Percentiles rank a stretch among this genome's conserved stretches.
Evolutionary conservation across 1,140 invertebrate species (phyloP).

Genomic region (Penaeus chinensis): DNA sequence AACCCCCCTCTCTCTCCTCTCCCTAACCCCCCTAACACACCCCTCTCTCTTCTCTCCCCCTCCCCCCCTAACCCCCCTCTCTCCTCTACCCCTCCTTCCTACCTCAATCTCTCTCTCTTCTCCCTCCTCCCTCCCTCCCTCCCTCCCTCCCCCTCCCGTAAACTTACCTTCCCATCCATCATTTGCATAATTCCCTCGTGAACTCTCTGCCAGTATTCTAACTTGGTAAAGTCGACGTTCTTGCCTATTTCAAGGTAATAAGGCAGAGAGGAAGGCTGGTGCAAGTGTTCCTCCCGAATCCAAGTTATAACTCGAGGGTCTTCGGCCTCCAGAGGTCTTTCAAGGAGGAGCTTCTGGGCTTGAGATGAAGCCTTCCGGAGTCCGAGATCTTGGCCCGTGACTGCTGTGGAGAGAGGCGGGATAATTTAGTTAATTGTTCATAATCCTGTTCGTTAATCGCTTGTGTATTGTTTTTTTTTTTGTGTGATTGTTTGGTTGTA

Average conservation of each 20-base stretch:
- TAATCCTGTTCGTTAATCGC: no score
- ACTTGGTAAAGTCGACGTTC: conserved; percentile 8
- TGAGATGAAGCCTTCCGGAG: background rate
- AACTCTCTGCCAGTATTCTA: conserved; percentile 11
- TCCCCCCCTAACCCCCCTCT: background rate
- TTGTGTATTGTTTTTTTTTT: no score
- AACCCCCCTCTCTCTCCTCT: background rate
- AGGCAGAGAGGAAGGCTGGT: background rate
- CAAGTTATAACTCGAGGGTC: conserved; percentile 1
- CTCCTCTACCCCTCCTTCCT: background rate
- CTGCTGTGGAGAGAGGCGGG: background rate
- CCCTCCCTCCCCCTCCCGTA: background rate
- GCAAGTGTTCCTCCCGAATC: background rate
- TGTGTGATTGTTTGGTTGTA: no score
- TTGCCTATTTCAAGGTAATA: background rate
- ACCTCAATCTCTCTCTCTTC: background rate
- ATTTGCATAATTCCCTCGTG: background rate
- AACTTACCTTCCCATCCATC: background rate
- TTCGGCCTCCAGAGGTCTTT: conserved; percentile 1
- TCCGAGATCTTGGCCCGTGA: background rate
- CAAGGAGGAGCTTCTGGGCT: background rate
- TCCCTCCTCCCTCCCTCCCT: background rate
- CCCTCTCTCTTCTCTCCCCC: background rate
- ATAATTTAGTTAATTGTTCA: no score
- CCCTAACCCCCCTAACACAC: background rate